Base-by-base conservation (phyloP, 1,140 invertebrate genomes). In the Orius insidiosus region DNA sequence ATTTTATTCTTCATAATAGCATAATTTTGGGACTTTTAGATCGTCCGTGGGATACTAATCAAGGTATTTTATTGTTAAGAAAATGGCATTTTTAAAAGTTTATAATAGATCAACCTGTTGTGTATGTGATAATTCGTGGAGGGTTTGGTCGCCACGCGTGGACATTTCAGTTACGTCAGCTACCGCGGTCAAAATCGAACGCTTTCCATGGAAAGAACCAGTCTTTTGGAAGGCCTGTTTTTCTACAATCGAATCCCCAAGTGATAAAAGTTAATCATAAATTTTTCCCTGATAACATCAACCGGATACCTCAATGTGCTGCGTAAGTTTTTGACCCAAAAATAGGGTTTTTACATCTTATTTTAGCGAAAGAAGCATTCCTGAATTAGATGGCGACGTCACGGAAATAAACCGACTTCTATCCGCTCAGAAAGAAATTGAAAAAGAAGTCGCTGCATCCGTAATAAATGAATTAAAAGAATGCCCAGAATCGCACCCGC, bases 121-220 rank as follows among this genome's bases (percentile, higher is more conserved):
- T 71, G 11, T 77, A 76, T 55, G 75, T 89, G 15, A 65, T 96
- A 18, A 80, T 95, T 40, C 72, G 92, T 15, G 83, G 86, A 16
- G 83, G 87, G 0, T 95, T 92, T 67, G 90, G 90, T 0, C 74
- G 89, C 13, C 85, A 90, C 67, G 86, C 85, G 5, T 98, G 92
- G 92, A 86, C 83, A 0, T 77, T 95, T 73, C 84, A 92, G 57
- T 64, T 86, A 33, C 66, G 85, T 11, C 84, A 89, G 61, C 63
- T 85, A 46, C 80, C 87, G 2, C 69, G 82, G 39, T 24, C 24
- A 4, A 24, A 24, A 24, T 77, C 56, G 74, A 74, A 49, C 3
- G n/a, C 33, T 24, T 46, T 10, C 35, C 14, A 38, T 37, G 6
- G 24, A 24, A 24, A 24, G 24, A 24, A 24, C 24, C 24, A 24